A percentile compares a stretch with the other conserved stretches of the same genome.
Conservation (phyloP, 2,113 vertebrate genomes). For the Sialia sialis region DNA sequence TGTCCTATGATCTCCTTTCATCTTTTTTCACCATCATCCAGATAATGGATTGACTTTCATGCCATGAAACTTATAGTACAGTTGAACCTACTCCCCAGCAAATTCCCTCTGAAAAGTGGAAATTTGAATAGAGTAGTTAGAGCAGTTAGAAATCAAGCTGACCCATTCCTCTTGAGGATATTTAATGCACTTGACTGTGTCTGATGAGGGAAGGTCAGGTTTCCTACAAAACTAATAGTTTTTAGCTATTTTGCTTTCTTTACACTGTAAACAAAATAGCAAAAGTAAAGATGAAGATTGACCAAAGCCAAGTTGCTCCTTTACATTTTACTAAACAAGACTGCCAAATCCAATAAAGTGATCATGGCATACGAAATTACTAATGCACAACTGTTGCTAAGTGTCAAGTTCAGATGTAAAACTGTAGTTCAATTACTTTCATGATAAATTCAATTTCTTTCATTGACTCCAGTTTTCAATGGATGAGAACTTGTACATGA, state of each 20-base stretch:
- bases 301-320: background rate
- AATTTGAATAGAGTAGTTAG: background rate
- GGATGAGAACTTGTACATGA: background rate
- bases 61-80: background rate
- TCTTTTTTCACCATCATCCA: background rate
- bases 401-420: background rate
- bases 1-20: background rate
- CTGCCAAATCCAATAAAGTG: background rate
- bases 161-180: background rate
- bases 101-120: background rate
- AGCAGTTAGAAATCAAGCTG: background rate
- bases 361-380: background rate
- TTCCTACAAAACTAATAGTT: background rate
- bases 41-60: background rate
- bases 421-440: background rate
- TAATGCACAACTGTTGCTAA: background rate
- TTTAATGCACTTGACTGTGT: background rate
- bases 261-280: background rate
- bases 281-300: background rate
- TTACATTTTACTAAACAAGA: background rate
- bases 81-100: background rate
- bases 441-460: background rate
- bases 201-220: background rate
- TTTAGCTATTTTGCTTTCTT: background rate
- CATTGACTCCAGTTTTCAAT: background rate